Conservation (phyloP, 2,113 vertebrate species). For the Balaenoptera acutorostrata region DNA sequence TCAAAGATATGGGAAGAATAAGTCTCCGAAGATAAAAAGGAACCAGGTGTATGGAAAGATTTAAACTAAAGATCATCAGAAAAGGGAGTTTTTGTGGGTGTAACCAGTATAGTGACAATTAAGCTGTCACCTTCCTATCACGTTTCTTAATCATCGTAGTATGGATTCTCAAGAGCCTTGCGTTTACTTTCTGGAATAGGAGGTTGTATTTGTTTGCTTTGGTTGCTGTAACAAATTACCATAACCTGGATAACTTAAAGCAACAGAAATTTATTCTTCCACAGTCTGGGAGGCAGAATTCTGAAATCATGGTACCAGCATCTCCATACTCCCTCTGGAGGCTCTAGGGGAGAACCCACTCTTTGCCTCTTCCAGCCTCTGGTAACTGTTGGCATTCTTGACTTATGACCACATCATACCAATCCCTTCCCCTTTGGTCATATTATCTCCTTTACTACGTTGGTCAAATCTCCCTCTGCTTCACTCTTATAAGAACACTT, state of each 20-base stretch:
- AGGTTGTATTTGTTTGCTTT: background rate
- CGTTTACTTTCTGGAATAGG: background rate
- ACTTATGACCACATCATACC: too few relatives aligned
- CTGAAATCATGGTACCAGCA: background rate
- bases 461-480: background rate
- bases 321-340: too few relatives aligned
- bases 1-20: background rate
- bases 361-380: background rate
- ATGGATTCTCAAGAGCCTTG: background rate
- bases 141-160: background rate
- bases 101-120: background rate
- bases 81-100: background rate
- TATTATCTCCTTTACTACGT: fast-evolving
- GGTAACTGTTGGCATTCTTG: background rate
- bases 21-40: background rate
- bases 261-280: background rate
- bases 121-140: background rate
- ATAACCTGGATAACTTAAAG: background rate
- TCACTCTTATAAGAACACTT: background rate
- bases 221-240: background rate
- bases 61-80: background rate
- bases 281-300: background rate
- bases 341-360: background rate
- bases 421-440: background rate
- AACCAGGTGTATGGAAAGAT: background rate